phyloP scores from a whole-genome alignment of 2,113 vertebrate genomes.

The Cricetomys ansorgei region DNA sequence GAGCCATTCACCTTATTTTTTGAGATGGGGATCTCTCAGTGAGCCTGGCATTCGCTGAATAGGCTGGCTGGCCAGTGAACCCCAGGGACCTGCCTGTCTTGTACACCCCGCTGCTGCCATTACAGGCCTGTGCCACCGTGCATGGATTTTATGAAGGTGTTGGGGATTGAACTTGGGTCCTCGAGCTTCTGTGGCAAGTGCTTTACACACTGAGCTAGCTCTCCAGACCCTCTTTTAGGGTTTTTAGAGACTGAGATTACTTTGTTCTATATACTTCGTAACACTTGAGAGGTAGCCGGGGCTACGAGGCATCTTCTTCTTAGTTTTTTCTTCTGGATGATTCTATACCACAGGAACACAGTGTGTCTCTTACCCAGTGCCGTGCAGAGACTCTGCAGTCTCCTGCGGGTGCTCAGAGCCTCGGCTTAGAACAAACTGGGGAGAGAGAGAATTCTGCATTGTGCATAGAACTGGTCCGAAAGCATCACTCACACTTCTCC shows the following conservation, averaged over 20 bases:
- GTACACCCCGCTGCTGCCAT: not conserved
- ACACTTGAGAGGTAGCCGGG: not conserved
- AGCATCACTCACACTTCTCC: fast-evolving
- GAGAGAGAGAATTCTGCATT: not conserved
- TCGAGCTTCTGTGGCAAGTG: too few species aligned
- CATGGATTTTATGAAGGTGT: not conserved
- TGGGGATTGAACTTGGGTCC: not conserved
- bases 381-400: not conserved
- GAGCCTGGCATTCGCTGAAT: not conserved
- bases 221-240: not conserved
- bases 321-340: not conserved
- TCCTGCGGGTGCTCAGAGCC: not conserved
- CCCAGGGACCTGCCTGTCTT: not conserved
- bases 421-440: not conserved
- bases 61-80: not conserved
- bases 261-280: not conserved
- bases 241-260: not conserved
- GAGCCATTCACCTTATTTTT: not conserved
- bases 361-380: fast-evolving
- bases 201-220: not conserved
- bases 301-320: not conserved
- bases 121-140: too few species aligned
- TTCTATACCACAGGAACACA: not conserved
- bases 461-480: fast-evolving
- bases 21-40: not conserved